phyloP scores from a whole-genome alignment of 1,140 invertebrate genomes.

The Drosophila varians region DNA sequence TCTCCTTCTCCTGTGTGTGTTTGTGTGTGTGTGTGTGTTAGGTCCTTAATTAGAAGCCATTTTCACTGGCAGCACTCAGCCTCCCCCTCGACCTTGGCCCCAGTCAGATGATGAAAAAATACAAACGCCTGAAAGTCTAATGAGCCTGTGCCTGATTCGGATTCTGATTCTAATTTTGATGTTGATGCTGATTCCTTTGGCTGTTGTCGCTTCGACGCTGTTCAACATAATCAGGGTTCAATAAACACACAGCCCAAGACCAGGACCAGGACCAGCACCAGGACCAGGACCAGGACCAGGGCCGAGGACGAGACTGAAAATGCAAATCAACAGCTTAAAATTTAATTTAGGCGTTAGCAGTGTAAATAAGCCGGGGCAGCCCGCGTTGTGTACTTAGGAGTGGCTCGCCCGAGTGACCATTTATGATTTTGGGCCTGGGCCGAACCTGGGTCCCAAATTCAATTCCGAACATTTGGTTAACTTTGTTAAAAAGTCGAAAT shows the following conservation, averaged over 20 bases:
- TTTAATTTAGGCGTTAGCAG: slow-evolving; percentile 74
- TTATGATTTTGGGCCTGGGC: slow-evolving; percentile 62
- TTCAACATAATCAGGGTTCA: slow-evolving; percentile 72
- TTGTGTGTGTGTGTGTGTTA: slow-evolving; percentile 34
- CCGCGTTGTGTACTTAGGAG: slow-evolving; percentile 70
- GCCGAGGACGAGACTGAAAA: slow-evolving; percentile 41
- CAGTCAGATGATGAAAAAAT: slow-evolving; percentile 8
- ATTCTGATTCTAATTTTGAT: slow-evolving; percentile 26
- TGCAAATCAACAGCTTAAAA: slow-evolving; percentile 82
- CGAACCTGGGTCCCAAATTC: slow-evolving; percentile 71
- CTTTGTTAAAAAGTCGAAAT: slow-evolving; percentile 81
- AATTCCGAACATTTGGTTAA: slow-evolving; percentile 74
- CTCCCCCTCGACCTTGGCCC: neutral
- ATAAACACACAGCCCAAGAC: slow-evolving; percentile 52
- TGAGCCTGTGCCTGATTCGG: slow-evolving; percentile 59
- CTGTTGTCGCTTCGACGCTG: slow-evolving; percentile 33
- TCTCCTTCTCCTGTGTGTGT: too few species aligned
- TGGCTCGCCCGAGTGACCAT: slow-evolving; percentile 56
- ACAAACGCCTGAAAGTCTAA: slow-evolving; percentile 48
- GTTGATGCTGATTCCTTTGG: slow-evolving; percentile 41
- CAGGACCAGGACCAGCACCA: neutral
- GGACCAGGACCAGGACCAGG: neutral
- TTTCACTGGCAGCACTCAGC: slow-evolving; percentile 33
- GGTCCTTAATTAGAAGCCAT: slow-evolving; percentile 69
- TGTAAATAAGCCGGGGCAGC: slow-evolving; percentile 56